Evolutionary conservation across 2,888 invertebrate species (phyloP), one percentile per base, ranked within the genome.

Genomic region (Meganola albula): DNA sequence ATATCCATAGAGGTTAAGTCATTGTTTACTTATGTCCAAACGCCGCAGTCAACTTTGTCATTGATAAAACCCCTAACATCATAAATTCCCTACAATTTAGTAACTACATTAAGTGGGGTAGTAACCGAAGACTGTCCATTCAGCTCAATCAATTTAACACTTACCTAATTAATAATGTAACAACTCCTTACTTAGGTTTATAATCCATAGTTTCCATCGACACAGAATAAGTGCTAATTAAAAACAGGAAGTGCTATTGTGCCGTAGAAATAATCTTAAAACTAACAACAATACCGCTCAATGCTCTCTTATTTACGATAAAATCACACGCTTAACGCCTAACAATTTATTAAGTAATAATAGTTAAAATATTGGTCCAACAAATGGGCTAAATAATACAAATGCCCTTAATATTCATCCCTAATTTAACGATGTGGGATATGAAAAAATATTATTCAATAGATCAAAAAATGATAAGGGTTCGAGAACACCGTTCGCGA

Each of bases 351-450:
- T 84, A 83, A 83, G 84, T 84, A 83, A 84, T 82, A 82, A 82
- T 84, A 84, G 83, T 84, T 82, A 84, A 85, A 85, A 85, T 85
- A 85, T 85, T 85, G 85, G 85, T 85, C 85, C 85, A 85, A 85
- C 85, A 85, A 84, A 85, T 85, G 85, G 85, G 85, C 85, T 84
- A 84, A 85, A 85, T 85, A 85, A 85, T 85, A 85, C 85, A 83
- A 83, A 84, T 79, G 84, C 85, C 85, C 85, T 79, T 79, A 85
- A 83, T 85, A 84, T 83, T 82, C 84, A 83, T 84, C 84, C 85
- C 84, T 82, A 80, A 83, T 82, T 83, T 79, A 84, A 85, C 84
- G 82, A 83, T 68, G 73, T 71, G 85, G 85, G 85, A 85, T 82
- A 80, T 84, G 85, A 83, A 84, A 83, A 84, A 82, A 82, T 84